Evolutionary conservation across 2,888 invertebrate genomes (phyloP).

Genomic region (Pachymerium ferrugineum): DNA sequence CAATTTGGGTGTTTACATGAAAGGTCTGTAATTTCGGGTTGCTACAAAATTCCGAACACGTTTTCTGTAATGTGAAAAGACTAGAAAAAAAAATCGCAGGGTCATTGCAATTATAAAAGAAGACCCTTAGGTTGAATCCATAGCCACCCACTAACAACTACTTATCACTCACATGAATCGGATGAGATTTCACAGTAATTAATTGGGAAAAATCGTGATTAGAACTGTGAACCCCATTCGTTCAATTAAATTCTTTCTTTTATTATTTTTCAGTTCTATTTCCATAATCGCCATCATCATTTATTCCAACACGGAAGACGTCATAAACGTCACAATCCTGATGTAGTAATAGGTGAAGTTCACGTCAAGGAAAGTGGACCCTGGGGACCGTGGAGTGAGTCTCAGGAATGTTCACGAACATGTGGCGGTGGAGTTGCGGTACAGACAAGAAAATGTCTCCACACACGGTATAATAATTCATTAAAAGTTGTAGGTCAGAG

Average conservation of each 20-base stretch:
- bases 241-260: background rate
- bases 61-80: background rate
- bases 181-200: background rate
- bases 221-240: background rate
- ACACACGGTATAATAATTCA: slow-evolving; percentile 53
- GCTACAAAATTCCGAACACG: background rate
- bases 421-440: slow-evolving; percentile 90
- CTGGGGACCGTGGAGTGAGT: slow-evolving; percentile 79
- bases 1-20: background rate
- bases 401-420: slow-evolving; percentile 77
- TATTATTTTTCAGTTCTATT: background rate
- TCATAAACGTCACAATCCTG: background rate
- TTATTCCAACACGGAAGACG: background rate
- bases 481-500: too few species aligned
- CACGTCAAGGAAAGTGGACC: slow-evolving; percentile 54
- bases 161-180: background rate
- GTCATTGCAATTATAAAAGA: background rate
- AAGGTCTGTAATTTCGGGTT: background rate
- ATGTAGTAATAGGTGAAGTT: slow-evolving; percentile 26
- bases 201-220: background rate
- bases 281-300: slow-evolving; percentile 1
- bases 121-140: background rate
- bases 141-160: background rate
- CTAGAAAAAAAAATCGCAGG: background rate
- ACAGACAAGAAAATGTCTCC: slow-evolving; percentile 71